A percentile compares a stretch with the other conserved stretches of the same genome.
Evolutionary conservation across 2,888 invertebrate genomes (phyloP).

Genomic region (Leucophenga montana): DNA sequence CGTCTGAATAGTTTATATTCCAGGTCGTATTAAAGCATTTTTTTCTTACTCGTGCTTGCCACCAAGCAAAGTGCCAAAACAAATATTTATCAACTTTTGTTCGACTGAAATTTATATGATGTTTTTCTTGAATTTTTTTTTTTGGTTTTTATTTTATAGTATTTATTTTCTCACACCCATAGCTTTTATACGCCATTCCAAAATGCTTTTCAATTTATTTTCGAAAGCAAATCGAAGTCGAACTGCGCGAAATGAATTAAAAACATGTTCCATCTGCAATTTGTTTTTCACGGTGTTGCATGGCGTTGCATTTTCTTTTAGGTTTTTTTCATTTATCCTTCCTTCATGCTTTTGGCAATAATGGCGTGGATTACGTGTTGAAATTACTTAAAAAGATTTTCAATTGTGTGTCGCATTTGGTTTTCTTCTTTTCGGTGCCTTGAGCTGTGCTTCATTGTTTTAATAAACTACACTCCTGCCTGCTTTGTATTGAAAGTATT

Average conservation of each 20-base stretch:
- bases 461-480: conserved; percentile 17
- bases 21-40: background rate
- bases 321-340: background rate
- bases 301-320: background rate
- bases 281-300: conserved; percentile 43
- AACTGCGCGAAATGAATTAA: conserved; percentile 55
- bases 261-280: conserved; percentile 62
- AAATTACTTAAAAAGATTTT: conserved; percentile 70
- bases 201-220: conserved; percentile 11
- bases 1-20: too few species aligned
- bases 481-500: background rate
- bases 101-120: conserved; percentile 2
- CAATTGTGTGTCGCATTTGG: conserved; percentile 51
- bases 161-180: background rate
- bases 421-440: too few species aligned
- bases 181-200: conserved; percentile 38
- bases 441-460: conserved; percentile 19
- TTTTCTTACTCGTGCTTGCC: background rate
- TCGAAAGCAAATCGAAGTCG: background rate
- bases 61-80: conserved; percentile 19
- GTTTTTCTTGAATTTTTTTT: background rate
- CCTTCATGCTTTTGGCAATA: conserved; percentile 14
- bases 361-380: conserved; percentile 63
- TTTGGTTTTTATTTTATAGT: background rate
- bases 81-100: conserved; percentile 20